A percentile compares a stretch with the other conserved stretches of the same genome.
These are phyloP conservation scores for Hybos culiciformis DNA, from an alignment of 2,888 invertebrate genomes.

Conservation along the genomic window DNA sequence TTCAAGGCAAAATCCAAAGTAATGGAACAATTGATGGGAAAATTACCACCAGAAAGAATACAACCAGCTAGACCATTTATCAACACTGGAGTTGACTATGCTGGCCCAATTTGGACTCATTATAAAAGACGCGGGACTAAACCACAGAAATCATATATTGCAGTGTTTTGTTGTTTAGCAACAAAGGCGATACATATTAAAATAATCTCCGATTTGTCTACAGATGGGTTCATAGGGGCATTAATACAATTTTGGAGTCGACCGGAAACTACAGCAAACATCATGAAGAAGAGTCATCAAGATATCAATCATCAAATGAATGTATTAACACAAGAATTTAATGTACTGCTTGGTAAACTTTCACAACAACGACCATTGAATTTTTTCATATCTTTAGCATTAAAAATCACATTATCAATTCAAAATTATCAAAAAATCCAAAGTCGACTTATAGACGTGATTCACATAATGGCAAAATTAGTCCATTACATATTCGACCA, in stretches of 20 bases:
- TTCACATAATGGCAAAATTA: too few relatives aligned
- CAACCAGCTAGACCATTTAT: slow-evolving; percentile 8
- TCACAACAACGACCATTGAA: too few relatives aligned
- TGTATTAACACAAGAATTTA: too few relatives aligned
- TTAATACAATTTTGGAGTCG: slow-evolving; percentile 11
- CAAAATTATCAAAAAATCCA: too few relatives aligned
- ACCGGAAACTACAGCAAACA: too few relatives aligned
- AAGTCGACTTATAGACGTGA: too few relatives aligned
- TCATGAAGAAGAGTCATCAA: too few relatives aligned
- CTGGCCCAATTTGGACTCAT: slow-evolving; percentile 8
- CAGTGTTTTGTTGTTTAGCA: slow-evolving; percentile 12
- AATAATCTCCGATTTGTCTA: slow-evolving; percentile 9
- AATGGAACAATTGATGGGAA: slow-evolving; percentile 18
- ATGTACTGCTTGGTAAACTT: too few relatives aligned
- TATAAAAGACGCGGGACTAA: slow-evolving; percentile 5
- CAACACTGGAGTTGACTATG: slow-evolving; percentile 9
- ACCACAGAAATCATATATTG: slow-evolving; percentile 11
- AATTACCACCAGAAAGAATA: slow-evolving; percentile 15
- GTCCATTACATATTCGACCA: too few relatives aligned
- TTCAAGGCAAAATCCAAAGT: slow-evolving; percentile 9
- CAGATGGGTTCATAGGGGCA: slow-evolving; percentile 13
- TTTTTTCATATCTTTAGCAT: too few relatives aligned
- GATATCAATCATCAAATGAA: too few relatives aligned
- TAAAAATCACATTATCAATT: too few relatives aligned
- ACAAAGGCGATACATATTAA: slow-evolving; percentile 13